phyloP scores from a whole-genome alignment of 2,888 invertebrate genomes.

The Venustoraphidia nigricollis region DNA sequence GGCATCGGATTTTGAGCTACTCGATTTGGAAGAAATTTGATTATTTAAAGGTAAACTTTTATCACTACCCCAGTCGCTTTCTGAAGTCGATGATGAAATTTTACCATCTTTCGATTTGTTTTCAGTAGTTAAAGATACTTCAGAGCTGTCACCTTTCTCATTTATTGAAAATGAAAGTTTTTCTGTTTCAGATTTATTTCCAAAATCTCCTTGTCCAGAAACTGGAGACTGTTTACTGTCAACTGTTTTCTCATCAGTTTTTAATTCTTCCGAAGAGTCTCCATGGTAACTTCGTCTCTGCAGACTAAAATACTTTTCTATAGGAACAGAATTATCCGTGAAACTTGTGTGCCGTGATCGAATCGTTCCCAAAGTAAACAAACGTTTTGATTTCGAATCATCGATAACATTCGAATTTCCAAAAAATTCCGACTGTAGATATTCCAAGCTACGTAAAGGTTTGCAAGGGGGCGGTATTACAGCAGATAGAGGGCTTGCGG shows the following conservation, averaged over 20 bases:
- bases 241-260: not conserved
- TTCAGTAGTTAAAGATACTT: not conserved
- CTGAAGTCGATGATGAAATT: not conserved
- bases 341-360: slow-evolving; percentile 5
- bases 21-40: not conserved
- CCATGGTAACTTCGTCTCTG: slow-evolving; percentile 2
- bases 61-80: slow-evolving; percentile 5
- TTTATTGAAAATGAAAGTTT: not conserved
- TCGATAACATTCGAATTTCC: not conserved
- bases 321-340: not conserved
- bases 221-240: too few species aligned
- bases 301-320: not conserved
- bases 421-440: not conserved
- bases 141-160: not conserved
- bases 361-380: slow-evolving; percentile 1
- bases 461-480: slow-evolving; percentile 5
- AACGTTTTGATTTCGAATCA: slow-evolving; percentile 1
- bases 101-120: not conserved
- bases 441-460: slow-evolving; percentile 4
- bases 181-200: not conserved
- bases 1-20: slow-evolving; percentile 1
- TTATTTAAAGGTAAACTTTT: slow-evolving; percentile 2
- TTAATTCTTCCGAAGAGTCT: not conserved
- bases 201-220: too few species aligned
- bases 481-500: slow-evolving; percentile 2